Evolutionary conservation across 2,797 vertebrate species (phyloP).

Genomic region (Rhodeus uyekii): DNA sequence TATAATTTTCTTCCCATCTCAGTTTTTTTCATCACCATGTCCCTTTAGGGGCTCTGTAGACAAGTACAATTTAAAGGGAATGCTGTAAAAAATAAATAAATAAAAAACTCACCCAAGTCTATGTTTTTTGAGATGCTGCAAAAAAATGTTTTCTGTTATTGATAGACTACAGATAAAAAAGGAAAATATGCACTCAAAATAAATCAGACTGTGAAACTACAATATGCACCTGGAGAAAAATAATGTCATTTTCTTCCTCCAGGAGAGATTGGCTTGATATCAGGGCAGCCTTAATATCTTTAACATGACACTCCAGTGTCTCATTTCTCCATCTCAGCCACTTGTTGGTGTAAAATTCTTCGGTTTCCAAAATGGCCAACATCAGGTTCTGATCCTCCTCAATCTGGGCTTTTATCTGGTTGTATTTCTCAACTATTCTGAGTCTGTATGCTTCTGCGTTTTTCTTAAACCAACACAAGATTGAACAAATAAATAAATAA

Average conservation of each 20-base stretch:
- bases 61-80: not conserved
- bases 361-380: conserved; percentile 76
- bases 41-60: not conserved
- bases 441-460: conserved; percentile 68
- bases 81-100: not conserved
- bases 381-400: conserved; percentile 77
- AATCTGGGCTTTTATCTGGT: conserved; percentile 69
- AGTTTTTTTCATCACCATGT: not conserved
- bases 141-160: conserved; percentile 26
- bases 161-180: not conserved
- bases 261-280: conserved; percentile 68
- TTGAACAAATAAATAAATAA: not conserved
- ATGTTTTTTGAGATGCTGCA: conserved; percentile 70
- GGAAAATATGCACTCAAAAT: not conserved
- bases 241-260: conserved; percentile 62
- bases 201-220: not conserved
- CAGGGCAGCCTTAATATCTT: conserved; percentile 68
- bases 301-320: conserved; percentile 66
- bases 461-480: conserved; percentile 55
- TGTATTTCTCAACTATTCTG: conserved; percentile 74
- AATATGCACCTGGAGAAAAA: conserved; percentile 45
- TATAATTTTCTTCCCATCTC: not conserved
- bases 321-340: conserved; percentile 70
- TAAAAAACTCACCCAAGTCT: conserved; percentile 73
- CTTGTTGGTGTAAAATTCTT: conserved; percentile 68